Base-by-base conservation (phyloP, 2,888 invertebrate genomes). In the Quadroppia sp. region DNA sequence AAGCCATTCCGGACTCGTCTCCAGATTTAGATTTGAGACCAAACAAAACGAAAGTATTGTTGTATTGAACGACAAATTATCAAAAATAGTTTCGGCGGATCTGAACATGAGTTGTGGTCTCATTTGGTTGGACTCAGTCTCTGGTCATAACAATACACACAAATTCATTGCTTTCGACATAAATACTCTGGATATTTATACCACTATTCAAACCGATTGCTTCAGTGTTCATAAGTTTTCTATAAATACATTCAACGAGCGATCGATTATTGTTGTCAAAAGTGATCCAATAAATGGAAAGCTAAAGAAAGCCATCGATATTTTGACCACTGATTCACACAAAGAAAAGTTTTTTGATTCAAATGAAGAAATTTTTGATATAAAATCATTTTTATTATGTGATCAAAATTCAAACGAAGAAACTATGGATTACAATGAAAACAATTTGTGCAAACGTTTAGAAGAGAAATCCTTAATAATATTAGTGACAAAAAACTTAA, bases 201-300 rank as follows among this genome's bases (percentile, higher is more conserved):
- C 67, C 4, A 67, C 40, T 23, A 67, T 67, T 23, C 25, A 42
- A 42, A 42, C 67, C 67, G 67, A 67, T 67, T 67, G 36, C 23
- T 67, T 67, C 20, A 67, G n/a, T 40, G n/a, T 67, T 67, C 40
- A 67, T 23, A 67, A 42, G 23, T 67, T 67, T 67, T 40, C 36
- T n/a, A 42, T 42, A 4, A 42, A 67, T 42, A 3, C 13, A 23
- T 23, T 4, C 23, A 17, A 67, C 7, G 17, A 40, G 0, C 13
- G 40, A 13, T 67, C 67, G 23, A 11, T 67, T 32, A 42, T 67
- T 67, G 40, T 42, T 2, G 42, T 67, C 42, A 67, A 67, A 67
- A 40, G 42, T 20, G 67, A 42, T 67, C 67, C 67, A 42, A 40
- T 67, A 9, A 67, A 67, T 67, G 67, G 67, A 2, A 67, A 67